phyloP scores from a whole-genome alignment of 2,113 vertebrate genomes.

The Lonchura striata region DNA sequence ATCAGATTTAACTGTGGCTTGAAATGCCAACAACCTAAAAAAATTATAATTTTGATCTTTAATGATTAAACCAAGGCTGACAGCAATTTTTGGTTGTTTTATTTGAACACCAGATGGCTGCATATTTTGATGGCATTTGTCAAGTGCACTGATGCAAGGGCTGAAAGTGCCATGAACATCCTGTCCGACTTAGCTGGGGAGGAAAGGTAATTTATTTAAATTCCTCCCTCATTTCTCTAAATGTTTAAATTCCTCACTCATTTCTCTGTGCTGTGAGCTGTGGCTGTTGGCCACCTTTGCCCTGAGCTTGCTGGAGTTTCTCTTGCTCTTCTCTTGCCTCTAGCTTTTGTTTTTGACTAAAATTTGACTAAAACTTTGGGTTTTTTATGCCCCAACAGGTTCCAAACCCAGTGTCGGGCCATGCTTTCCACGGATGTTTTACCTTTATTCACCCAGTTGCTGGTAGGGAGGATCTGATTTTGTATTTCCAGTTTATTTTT shows the following conservation, averaged over 20 bases:
- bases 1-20: not conserved
- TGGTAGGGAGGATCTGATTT: slow-evolving; percentile 75
- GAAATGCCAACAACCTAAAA: not conserved
- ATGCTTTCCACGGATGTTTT: slow-evolving; percentile 52
- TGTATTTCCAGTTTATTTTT: not conserved
- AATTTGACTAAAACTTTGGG: not conserved
- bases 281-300: not conserved
- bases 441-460: slow-evolving; percentile 63
- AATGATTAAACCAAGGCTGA: not conserved
- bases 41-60: rapidly evolving
- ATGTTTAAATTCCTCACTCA: not conserved
- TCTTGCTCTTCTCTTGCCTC: not conserved
- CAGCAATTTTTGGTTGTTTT: rapidly evolving
- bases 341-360: not conserved
- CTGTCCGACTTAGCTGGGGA: slow-evolving; percentile 77
- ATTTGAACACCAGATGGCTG: slow-evolving; percentile 76
- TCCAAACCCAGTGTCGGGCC: slow-evolving; percentile 71
- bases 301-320: not conserved
- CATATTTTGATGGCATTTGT: slow-evolving; percentile 77
- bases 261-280: not conserved
- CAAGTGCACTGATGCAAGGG: slow-evolving; percentile 52
- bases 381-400: slow-evolving; percentile 65
- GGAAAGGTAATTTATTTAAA: slow-evolving; percentile 73
- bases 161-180: slow-evolving; percentile 71
- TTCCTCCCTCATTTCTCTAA: not conserved